Evolutionary conservation across 2,888 invertebrate species (phyloP), one percentile per base, ranked within the genome.

Genomic region (Abscondita cerata): DNA sequence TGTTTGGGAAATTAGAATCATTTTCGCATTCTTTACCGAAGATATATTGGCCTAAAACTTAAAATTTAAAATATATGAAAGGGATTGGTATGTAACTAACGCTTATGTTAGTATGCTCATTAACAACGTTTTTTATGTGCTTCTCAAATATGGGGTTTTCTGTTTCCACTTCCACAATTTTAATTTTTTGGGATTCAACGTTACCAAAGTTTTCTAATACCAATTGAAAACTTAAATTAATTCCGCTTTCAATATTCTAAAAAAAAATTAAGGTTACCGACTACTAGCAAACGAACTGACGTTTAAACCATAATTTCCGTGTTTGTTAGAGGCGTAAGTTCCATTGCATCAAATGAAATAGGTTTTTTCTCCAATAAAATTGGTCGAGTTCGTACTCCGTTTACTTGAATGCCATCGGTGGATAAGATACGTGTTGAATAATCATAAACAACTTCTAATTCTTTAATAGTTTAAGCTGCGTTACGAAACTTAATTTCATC

Each of bases 161-260:
- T 3, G 73, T 72, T 59, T 75, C 72, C n/a, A 79, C 66, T 70
- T 80, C 80, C 1, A 75, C 76, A 8, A 80, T 68, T 50, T 72
- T 70, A 6, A 80, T 67, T 54, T 72, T 77, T 6, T 68, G 75
- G 0, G 69, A 61, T 31, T 65, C 64, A 16, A 70, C 38, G n/a
- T 74, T 74, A 16, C 68, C 65, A 57, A 75, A 78, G 57, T 79
- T 78, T 5, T 72, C 67, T 16, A 77, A 52, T 12, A 72, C 68
- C 12, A 79, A 57, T 53, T 78, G 76, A 2, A 80, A 38, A 12
- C 77, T 74, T 34, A 73, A 67, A 47, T 76, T 78, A 19, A 80
- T 72, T n/a, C 73, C 75, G 15, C 60, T 70, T 64, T 78, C 78
- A 16, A 78, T 73, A 50, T 68, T 75, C 76, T 79, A 56, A 33